A percentile compares a stretch with the other conserved stretches of the same genome.
These are phyloP conservation scores for Lasioglossum malachurum DNA, from an alignment of 2,888 invertebrate species.

Conservation along the genomic window DNA sequence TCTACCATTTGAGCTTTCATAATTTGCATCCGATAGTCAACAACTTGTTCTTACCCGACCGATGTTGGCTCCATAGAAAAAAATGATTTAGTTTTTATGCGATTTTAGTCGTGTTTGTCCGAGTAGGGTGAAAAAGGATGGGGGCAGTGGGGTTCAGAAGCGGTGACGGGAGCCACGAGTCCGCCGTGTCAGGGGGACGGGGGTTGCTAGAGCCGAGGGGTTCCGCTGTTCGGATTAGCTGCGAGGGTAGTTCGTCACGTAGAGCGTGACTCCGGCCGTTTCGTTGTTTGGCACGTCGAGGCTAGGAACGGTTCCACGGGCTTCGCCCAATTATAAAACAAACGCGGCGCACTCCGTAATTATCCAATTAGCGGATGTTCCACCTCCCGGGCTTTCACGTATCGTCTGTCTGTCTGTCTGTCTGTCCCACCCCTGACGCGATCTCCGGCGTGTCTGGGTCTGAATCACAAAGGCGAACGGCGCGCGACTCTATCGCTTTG, in stretches of 20 bases:
- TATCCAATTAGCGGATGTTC: slow-evolving; percentile 84
- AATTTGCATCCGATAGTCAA: no score
- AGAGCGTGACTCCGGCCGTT: slow-evolving; percentile 83
- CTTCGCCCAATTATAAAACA: slow-evolving; percentile 85
- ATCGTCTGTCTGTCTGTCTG: slow-evolving; percentile 39
- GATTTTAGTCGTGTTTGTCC: background rate
- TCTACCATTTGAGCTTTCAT: no score
- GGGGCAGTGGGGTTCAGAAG: slow-evolving; percentile 3
- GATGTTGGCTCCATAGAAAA: background rate
- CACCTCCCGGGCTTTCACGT: slow-evolving; percentile 54
- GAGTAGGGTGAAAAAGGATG: background rate
- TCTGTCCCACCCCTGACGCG: slow-evolving; percentile 24
- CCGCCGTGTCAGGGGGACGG: slow-evolving; percentile 7
- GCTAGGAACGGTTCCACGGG: slow-evolving; percentile 70
- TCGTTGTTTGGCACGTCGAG: slow-evolving; percentile 84
- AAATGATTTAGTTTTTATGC: background rate
- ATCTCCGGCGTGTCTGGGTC: slow-evolving; percentile 46
- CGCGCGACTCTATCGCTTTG: slow-evolving; percentile 46
- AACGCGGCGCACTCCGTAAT: slow-evolving; percentile 84
- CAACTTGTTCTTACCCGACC: background rate
- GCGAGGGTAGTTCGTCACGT: slow-evolving; percentile 84
- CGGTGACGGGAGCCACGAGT: slow-evolving; percentile 5
- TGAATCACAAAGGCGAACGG: slow-evolving; percentile 55
- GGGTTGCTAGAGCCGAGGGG: slow-evolving; percentile 66
- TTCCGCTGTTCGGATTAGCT: slow-evolving; percentile 80